Percentiles rank a stretch among this genome's conserved stretches.
phyloP scores from a whole-genome alignment of 1,140 invertebrate species.

The Nylanderia fulva region DNA sequence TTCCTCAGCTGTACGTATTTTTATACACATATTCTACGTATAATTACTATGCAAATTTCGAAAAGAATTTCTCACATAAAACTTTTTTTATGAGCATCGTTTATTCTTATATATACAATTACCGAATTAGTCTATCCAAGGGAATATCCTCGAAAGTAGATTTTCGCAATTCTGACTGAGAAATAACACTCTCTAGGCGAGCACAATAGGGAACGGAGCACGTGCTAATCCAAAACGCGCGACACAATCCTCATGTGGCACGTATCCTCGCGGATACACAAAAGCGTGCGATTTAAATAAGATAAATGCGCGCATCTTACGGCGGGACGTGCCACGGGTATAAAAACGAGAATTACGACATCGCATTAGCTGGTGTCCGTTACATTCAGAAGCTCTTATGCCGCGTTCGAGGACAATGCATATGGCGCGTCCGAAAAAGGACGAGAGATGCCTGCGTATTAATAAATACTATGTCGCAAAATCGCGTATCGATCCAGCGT shows the following conservation, averaged over 20 bases:
- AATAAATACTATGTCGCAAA: conserved; percentile 17
- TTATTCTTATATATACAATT: background rate
- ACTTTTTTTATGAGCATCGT: background rate
- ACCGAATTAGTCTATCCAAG: background rate
- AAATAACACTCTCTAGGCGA: conserved; percentile 15
- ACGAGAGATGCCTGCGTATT: background rate
- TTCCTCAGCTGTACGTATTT: background rate
- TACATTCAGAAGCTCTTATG: conserved; percentile 39
- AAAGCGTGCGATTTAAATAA: conserved; percentile 55
- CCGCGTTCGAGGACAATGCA: conserved; percentile 35
- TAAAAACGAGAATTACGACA: conserved; percentile 66
- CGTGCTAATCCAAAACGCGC: conserved; percentile 58
- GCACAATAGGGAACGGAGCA: conserved; percentile 16
- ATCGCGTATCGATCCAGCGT: background rate
- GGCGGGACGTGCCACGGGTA: conserved; percentile 55
- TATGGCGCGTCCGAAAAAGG: conserved; percentile 47
- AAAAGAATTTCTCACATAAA: background rate
- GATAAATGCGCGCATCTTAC: conserved; percentile 62
- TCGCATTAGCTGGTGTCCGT: conserved; percentile 64
- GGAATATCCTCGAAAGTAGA: conserved; percentile 34
- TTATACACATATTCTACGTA: background rate
- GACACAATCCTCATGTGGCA: conserved; percentile 38
- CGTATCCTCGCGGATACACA: conserved; percentile 54
- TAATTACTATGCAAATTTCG: background rate
- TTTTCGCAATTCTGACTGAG: conserved; percentile 49